Percentiles rank a stretch among this genome's conserved stretches.
Conservation (phyloP, 1,140 invertebrate species). For the Pentalonia nigronervosa region DNA sequence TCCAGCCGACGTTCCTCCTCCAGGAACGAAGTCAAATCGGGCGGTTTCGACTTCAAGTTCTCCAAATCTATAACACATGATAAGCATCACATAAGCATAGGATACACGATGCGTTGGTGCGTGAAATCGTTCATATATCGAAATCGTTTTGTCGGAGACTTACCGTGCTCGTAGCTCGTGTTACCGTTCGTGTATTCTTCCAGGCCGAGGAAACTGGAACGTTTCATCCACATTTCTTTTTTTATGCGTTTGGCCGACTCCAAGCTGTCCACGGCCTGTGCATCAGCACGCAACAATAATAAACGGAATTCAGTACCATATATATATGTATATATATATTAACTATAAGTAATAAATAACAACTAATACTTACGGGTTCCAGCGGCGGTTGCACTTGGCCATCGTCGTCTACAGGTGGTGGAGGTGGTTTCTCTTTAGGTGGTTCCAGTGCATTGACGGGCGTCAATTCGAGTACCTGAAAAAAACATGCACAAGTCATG, state of each 20-base stretch:
- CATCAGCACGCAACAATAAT: neutral
- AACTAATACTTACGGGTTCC: conserved; percentile 32
- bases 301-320: neutral
- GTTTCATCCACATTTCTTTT: conserved; percentile 82
- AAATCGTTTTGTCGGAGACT: neutral
- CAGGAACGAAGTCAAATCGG: conserved; percentile 78
- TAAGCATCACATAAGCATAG: neutral
- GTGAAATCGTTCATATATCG: neutral
- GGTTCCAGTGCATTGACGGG: conserved; percentile 69
- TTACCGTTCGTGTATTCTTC: conserved; percentile 75
- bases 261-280: conserved; percentile 64
- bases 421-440: conserved; percentile 85
- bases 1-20: conserved; percentile 81
- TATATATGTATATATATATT: neutral
- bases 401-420: conserved; percentile 72
- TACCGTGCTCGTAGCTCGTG: conserved; percentile 69
- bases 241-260: conserved; percentile 86
- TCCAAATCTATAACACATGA: conserved; percentile 65
- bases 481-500: neutral
- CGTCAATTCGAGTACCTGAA: conserved; percentile 45
- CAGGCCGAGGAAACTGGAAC: conserved; percentile 85
- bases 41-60: conserved; percentile 73
- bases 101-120: neutral
- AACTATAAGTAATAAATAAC: neutral
- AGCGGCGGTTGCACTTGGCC: conserved; percentile 64